Percentiles rank a stretch among this genome's conserved stretches.
phyloP scores from a whole-genome alignment of 2,888 invertebrate species.

The Cloeon dipterum region DNA sequence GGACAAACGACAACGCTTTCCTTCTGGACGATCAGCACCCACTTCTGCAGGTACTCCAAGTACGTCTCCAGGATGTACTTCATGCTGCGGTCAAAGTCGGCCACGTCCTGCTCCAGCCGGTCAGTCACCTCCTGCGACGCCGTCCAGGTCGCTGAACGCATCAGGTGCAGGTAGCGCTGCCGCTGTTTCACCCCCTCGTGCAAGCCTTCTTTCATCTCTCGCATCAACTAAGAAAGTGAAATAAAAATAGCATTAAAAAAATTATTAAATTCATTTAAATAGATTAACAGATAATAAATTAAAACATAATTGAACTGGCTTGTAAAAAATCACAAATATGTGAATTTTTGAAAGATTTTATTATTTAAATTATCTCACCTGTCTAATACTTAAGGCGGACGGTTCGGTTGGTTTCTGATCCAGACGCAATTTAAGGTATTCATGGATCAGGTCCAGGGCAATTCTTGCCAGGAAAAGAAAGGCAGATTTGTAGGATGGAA shows the following conservation, averaged over 20 bases:
- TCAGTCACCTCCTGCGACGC: slow-evolving; percentile 17
- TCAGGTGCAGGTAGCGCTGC: slow-evolving; percentile 44
- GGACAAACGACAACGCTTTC: slow-evolving; percentile 15
- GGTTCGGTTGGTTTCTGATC: slow-evolving; percentile 66
- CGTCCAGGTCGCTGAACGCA: slow-evolving; percentile 29
- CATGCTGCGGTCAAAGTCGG: slow-evolving; percentile 54
- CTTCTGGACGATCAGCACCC: slow-evolving; percentile 45
- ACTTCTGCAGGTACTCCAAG: slow-evolving; percentile 62
- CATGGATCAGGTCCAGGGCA: slow-evolving; percentile 77
- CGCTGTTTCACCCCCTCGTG: slow-evolving; percentile 63
- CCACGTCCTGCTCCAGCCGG: slow-evolving; percentile 32
- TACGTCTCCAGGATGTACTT: slow-evolving; percentile 56
- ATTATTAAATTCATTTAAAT: background rate
- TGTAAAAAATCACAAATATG: background rate
- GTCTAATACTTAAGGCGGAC: slow-evolving; percentile 64
- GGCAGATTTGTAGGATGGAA: slow-evolving; percentile 63
- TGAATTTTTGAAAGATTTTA: background rate
- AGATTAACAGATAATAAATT: background rate
- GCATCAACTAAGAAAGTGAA: slow-evolving; percentile 34
- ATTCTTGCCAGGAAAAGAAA: slow-evolving; percentile 71
- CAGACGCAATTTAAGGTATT: slow-evolving; percentile 64
- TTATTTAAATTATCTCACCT: slow-evolving; percentile 23
- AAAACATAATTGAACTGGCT: too few relatives aligned
- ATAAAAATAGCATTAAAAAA: background rate
- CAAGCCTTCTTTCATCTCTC: slow-evolving; percentile 76